A percentile compares a stretch with the other conserved stretches of the same genome.
Conservation (phyloP, 2,888 invertebrate genomes). For the Epirrhoe tristata region DNA sequence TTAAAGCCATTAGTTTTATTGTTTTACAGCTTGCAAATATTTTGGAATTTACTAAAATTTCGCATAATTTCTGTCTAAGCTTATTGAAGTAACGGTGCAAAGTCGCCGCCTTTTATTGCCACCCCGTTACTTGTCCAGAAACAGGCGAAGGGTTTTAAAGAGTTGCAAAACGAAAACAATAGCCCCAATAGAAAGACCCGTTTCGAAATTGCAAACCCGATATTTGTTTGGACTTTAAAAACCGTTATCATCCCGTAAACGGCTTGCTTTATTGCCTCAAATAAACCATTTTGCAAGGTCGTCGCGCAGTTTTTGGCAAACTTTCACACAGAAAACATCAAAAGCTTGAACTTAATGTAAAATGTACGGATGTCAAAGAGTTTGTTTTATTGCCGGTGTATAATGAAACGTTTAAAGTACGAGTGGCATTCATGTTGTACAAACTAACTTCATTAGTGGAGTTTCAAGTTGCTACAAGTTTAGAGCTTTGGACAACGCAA, state of each 20-base stretch:
- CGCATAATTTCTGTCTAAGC: conserved; percentile 39
- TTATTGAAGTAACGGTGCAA: conserved; percentile 47
- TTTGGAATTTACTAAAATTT: conserved; percentile 37
- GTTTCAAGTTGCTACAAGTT: conserved; percentile 40
- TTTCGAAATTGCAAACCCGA: conserved; percentile 53
- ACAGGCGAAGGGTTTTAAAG: conserved; percentile 66
- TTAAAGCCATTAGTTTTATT: conserved; percentile 35
- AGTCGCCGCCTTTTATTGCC: conserved; percentile 62
- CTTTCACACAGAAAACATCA: conserved; percentile 42
- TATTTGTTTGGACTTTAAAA: conserved; percentile 52
- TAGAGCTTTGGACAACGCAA: conserved; percentile 36
- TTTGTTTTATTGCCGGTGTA: conserved; percentile 41
- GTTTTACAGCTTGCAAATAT: conserved; percentile 51
- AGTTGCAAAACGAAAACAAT: conserved; percentile 71
- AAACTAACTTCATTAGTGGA: conserved; percentile 36
- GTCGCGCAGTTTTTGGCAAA: conserved; percentile 33
- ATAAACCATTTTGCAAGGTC: conserved; percentile 53
- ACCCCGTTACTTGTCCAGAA: conserved; percentile 57
- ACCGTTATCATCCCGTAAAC: conserved; percentile 62
- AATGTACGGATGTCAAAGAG: conserved; percentile 35
- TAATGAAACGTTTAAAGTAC: conserved; percentile 38
- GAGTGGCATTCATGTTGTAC: conserved; percentile 37
- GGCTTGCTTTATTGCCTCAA: conserved; percentile 68
- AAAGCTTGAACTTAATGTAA: conserved; percentile 35
- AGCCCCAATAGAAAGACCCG: conserved; percentile 53